Conservation (phyloP, 2,113 vertebrate genomes). For the Lutjanus erythropterus region DNA sequence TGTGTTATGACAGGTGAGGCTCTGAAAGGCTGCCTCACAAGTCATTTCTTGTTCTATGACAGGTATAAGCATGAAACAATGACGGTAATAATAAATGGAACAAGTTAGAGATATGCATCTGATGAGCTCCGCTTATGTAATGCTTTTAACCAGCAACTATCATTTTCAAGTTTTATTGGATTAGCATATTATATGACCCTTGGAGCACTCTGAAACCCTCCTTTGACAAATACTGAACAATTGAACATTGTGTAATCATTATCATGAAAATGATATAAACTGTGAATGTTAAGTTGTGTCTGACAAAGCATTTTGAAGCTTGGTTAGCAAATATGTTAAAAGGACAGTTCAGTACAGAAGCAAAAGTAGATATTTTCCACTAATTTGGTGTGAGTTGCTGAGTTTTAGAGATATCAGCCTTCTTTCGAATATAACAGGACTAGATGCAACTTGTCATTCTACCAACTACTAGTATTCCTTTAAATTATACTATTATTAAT, state of each 20-base stretch:
- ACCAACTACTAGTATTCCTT: too few relatives aligned
- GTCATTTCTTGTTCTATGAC: conserved; percentile 13
- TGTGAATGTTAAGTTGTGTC: neutral
- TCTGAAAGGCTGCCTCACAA: conserved; percentile 30
- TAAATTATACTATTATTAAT: too few relatives aligned
- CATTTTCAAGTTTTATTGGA: neutral
- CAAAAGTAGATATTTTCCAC: too few relatives aligned
- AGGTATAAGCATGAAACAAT: conserved; percentile 13
- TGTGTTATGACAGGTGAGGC: conserved; percentile 21
- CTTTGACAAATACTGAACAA: neutral
- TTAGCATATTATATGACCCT: neutral
- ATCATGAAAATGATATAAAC: neutral
- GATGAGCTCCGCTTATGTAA: neutral
- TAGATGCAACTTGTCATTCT: too few relatives aligned
- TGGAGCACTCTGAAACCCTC: neutral
- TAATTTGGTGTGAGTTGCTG: too few relatives aligned
- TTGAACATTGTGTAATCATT: neutral
- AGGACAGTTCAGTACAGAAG: neutral
- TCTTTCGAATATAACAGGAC: too few relatives aligned
- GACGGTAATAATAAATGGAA: neutral
- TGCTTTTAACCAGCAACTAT: neutral
- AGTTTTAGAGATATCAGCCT: too few relatives aligned
- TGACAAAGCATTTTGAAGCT: neutral
- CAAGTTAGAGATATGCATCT: neutral
- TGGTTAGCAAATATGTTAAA: neutral